A percentile compares a stretch with the other conserved stretches of the same genome.
Conservation (phyloP, 2,888 invertebrate species). For the Lymantria dispar region DNA sequence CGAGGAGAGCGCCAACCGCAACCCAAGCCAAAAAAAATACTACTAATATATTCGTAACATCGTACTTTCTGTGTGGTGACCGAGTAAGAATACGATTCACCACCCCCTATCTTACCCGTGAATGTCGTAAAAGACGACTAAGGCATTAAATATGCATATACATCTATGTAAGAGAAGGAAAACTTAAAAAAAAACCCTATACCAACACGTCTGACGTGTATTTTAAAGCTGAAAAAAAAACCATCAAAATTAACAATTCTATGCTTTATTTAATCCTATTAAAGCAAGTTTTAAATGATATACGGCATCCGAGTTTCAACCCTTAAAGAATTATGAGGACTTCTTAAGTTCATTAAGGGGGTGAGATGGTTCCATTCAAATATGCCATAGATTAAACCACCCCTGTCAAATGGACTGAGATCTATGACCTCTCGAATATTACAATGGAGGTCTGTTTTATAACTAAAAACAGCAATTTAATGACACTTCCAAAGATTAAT, state of each 20-base stretch:
- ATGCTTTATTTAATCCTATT: conserved; percentile 49
- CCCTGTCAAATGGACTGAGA: conserved; percentile 48
- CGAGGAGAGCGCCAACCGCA: no score
- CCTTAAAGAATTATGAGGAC: conserved; percentile 56
- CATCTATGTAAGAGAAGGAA: no score
- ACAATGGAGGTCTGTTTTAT: conserved; percentile 55
- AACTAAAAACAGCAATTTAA: conserved; percentile 59
- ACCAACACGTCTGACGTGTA: no score
- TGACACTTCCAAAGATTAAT: conserved; percentile 22
- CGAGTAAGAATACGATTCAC: no score
- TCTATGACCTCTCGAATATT: conserved; percentile 54
- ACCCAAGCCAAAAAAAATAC: no score
- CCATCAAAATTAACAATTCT: conserved; percentile 13
- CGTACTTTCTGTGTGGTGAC: no score
- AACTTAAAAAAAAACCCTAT: no score
- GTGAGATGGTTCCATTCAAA: conserved; percentile 29
- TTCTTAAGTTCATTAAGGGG: conserved; percentile 66
- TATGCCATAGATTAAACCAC: conserved; percentile 23
- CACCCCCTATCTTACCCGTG: no score
- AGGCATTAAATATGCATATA: no score
- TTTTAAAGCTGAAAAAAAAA: no score
- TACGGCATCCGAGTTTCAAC: conserved; percentile 40
- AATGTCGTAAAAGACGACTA: no score
- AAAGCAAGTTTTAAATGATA: conserved; percentile 55
- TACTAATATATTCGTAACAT: no score